Evolutionary conservation across 2,888 invertebrate species (phyloP).

Genomic region (Clistopyga incitator): DNA sequence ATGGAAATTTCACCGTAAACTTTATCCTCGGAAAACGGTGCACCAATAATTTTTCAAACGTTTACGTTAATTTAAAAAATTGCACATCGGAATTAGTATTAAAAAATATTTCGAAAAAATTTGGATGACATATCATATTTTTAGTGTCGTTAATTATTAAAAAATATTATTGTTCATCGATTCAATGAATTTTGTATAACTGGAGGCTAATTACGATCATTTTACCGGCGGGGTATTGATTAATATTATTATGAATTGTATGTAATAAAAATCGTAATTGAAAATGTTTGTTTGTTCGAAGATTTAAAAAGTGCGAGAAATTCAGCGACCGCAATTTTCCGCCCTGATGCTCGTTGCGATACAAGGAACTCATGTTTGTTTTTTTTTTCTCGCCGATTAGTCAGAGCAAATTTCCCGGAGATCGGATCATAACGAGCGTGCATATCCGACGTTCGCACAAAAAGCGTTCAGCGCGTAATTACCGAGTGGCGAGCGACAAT

Average conservation of each 20-base stretch:
- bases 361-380: background rate
- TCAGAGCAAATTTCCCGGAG: background rate
- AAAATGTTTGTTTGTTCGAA: too few relatives aligned
- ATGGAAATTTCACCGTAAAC: background rate
- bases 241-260: too few relatives aligned
- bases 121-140: too few relatives aligned
- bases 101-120: too few relatives aligned
- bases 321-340: background rate
- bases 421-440: background rate
- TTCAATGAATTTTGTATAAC: too few relatives aligned
- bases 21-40: background rate
- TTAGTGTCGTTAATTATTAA: too few relatives aligned
- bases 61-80: too few relatives aligned
- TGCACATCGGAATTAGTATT: too few relatives aligned
- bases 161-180: too few relatives aligned
- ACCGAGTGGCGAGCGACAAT: background rate
- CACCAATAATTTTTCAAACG: background rate
- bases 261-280: too few relatives aligned
- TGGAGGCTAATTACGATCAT: too few relatives aligned
- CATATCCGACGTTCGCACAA: background rate
- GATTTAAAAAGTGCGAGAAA: background rate
- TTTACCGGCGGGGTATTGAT: too few relatives aligned
- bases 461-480: background rate
- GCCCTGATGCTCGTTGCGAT: background rate
- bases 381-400: background rate